Conservation (phyloP, 1,140 invertebrate species). For the Scaptomyza graminum region DNA sequence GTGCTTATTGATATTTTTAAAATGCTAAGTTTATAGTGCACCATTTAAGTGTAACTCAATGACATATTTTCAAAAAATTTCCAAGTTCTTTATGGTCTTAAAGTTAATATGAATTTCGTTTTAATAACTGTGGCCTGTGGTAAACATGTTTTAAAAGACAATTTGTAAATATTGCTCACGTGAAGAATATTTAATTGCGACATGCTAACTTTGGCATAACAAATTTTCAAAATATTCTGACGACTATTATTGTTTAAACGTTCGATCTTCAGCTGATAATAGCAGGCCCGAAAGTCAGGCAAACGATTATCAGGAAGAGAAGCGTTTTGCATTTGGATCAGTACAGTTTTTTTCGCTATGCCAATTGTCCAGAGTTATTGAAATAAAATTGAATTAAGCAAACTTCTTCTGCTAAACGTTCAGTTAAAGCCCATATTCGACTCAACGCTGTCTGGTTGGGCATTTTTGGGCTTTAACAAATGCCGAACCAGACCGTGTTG, state of each 20-base stretch:
- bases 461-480: slow-evolving; percentile 62
- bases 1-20: slow-evolving; percentile 1
- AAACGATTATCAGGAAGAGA: slow-evolving; percentile 55
- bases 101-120: slow-evolving; percentile 9
- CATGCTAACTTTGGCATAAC: slow-evolving; percentile 43
- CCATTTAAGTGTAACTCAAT: slow-evolving; percentile 13
- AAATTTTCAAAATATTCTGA: slow-evolving; percentile 65
- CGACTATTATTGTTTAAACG: slow-evolving; percentile 70
- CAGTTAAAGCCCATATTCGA: slow-evolving; percentile 59
- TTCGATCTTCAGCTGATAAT: slow-evolving; percentile 67
- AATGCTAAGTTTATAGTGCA: slow-evolving; percentile 51
- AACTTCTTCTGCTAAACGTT: slow-evolving; percentile 50
- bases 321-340: slow-evolving; percentile 76
- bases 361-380: slow-evolving; percentile 31
- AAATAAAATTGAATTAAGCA: slow-evolving; percentile 11
- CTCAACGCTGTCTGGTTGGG: slow-evolving; percentile 26
- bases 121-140: not conserved
- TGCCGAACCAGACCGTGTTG: slow-evolving; percentile 41
- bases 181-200: slow-evolving; percentile 54
- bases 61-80: slow-evolving; percentile 37
- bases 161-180: slow-evolving; percentile 51
- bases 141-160: slow-evolving; percentile 32
- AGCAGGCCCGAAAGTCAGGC: not conserved
- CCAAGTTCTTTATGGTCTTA: slow-evolving; percentile 18
- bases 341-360: slow-evolving; percentile 69